phyloP scores from a whole-genome alignment of 2,113 vertebrate species.

The Rhinoptilus africanus region DNA sequence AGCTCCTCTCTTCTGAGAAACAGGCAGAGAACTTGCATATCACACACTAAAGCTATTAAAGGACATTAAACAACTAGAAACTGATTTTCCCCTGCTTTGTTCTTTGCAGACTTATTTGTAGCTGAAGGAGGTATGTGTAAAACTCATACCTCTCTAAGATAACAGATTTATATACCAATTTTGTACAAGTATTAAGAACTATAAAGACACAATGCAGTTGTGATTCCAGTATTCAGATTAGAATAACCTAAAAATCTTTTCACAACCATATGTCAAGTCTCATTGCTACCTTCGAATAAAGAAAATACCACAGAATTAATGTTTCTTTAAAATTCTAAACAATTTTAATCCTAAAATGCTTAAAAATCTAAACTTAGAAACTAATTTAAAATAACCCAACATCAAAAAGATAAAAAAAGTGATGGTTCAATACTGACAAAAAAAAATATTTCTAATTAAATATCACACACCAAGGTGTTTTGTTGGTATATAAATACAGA shows the following conservation, averaged over 20 bases:
- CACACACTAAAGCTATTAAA: neutral
- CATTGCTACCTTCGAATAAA: neutral
- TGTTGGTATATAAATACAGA: neutral
- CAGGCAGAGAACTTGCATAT: neutral
- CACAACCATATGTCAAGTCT: neutral
- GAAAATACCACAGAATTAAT: neutral
- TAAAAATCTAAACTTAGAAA: neutral
- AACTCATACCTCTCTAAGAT: neutral
- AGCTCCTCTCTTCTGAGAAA: neutral
- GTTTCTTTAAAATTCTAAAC: neutral
- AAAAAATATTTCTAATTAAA: neutral
- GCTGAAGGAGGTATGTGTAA: neutral
- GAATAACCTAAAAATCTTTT: neutral
- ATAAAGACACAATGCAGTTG: neutral
- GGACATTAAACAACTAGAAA: neutral
- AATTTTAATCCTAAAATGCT: neutral
- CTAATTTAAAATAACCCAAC: neutral
- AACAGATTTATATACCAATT: neutral
- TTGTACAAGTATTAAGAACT: neutral
- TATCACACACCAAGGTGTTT: neutral
- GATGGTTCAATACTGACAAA: neutral
- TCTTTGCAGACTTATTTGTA: neutral
- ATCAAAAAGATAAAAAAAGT: neutral
- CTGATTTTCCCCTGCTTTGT: neutral
- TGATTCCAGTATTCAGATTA: neutral